A percentile compares a stretch with the other conserved stretches of the same genome.
Evolutionary conservation across 2,113 vertebrate genomes (phyloP).

Genomic region (Rissa tridactyla): DNA sequence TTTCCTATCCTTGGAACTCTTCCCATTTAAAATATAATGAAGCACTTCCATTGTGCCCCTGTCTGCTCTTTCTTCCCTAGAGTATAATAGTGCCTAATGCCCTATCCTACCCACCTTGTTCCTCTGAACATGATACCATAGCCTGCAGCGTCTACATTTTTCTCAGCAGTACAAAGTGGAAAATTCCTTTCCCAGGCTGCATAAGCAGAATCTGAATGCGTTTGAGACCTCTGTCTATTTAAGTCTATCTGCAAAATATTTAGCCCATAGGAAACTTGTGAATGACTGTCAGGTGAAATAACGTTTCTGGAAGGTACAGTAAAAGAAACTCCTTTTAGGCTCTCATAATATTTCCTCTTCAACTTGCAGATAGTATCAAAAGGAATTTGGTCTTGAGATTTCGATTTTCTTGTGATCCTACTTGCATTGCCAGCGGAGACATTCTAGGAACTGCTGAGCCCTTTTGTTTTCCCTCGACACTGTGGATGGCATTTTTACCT

Average conservation of each 20-base stretch:
- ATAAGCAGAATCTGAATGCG: not conserved
- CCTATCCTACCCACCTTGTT: slow-evolving; percentile 36
- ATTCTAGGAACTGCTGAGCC: not conserved
- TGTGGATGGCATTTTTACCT: not conserved
- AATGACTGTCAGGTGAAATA: slow-evolving; percentile 50
- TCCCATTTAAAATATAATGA: slow-evolving; percentile 58
- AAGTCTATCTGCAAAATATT: slow-evolving; percentile 56
- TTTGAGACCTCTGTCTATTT: slow-evolving; percentile 50
- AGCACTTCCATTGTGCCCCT: slow-evolving; percentile 30
- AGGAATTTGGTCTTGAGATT: not conserved
- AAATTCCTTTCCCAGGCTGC: slow-evolving; percentile 25
- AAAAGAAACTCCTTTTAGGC: not conserved
- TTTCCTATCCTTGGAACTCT: slow-evolving; percentile 50
- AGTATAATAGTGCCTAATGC: slow-evolving; percentile 42
- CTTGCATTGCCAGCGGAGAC: not conserved
- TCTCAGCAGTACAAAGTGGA: slow-evolving; percentile 4
- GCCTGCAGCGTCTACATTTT: not conserved
- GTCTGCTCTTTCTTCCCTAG: slow-evolving; percentile 45
- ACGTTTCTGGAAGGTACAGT: not conserved
- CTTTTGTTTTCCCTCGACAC: not conserved
- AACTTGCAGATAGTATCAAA: not conserved
- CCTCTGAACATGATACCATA: slow-evolving; percentile 13
- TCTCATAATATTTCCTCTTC: slow-evolving; percentile 1
- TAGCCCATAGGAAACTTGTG: slow-evolving; percentile 26
- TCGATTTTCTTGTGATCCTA: not conserved